phyloP scores from a whole-genome alignment of 2,797 vertebrate species.

The Etheostoma perlongum region DNA sequence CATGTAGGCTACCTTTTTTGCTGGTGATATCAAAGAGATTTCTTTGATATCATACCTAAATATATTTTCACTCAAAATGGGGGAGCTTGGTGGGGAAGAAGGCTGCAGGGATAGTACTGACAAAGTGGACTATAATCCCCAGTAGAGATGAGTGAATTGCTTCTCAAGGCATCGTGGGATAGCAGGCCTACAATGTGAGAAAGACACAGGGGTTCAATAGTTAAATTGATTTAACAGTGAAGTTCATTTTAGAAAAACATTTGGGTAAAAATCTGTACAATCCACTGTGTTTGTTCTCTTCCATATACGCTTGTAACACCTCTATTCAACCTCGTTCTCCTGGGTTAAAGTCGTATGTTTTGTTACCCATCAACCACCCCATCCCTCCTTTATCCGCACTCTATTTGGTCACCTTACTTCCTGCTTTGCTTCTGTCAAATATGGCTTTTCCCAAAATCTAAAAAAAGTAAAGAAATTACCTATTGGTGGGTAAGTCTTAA shows the following conservation, averaged over 20 bases:
- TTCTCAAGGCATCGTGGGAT: background rate
- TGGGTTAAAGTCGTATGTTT: too few relatives aligned
- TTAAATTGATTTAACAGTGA: background rate
- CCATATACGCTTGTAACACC: too few relatives aligned
- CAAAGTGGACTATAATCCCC: slow-evolving; percentile 29
- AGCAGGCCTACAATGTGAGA: background rate
- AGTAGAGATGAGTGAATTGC: background rate
- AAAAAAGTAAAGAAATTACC: too few relatives aligned
- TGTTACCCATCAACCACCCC: too few relatives aligned
- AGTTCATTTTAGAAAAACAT: too few relatives aligned
- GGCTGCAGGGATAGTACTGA: slow-evolving; percentile 2
- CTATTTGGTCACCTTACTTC: too few relatives aligned
- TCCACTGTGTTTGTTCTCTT: too few relatives aligned
- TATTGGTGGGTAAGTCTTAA: background rate
- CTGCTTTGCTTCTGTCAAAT: too few relatives aligned
- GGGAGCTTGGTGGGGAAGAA: background rate
- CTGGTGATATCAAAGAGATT: slow-evolving; percentile 1
- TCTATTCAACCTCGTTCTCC: too few relatives aligned
- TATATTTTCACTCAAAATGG: background rate
- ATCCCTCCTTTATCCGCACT: too few relatives aligned
- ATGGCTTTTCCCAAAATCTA: too few relatives aligned
- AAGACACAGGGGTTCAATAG: background rate
- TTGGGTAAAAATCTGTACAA: too few relatives aligned
- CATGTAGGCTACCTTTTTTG: background rate
- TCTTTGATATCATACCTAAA: background rate